A percentile compares a stretch with the other conserved stretches of the same genome.
phyloP scores from a whole-genome alignment of 2,888 invertebrate species.

The Uropetala carovei region DNA sequence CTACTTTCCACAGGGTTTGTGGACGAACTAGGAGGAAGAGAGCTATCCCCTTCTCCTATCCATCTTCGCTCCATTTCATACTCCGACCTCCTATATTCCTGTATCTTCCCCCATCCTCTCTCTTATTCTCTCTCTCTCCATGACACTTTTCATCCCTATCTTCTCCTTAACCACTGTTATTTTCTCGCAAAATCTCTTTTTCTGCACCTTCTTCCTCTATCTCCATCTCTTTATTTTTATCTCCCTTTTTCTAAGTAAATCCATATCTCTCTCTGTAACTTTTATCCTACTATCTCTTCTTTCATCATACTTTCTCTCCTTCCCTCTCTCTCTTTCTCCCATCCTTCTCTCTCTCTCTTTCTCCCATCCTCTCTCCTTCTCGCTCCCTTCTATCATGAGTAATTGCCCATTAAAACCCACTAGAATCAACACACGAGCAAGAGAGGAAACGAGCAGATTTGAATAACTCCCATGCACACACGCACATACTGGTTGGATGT shows the following conservation, averaged over 20 bases:
- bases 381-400: neutral
- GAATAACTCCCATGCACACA: neutral
- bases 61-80: neutral
- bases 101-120: neutral
- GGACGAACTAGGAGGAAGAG: neutral
- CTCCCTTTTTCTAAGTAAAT: neutral
- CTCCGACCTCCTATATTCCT: neutral
- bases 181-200: neutral
- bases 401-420: conserved; percentile 24
- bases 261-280: no score
- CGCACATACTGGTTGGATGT: conserved; percentile 6
- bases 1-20: neutral
- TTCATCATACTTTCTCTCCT: neutral
- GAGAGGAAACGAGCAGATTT: conserved; percentile 24
- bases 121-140: neutral
- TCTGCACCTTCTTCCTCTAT: neutral
- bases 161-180: neutral
- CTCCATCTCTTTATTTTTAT: neutral
- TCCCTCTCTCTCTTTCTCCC: neutral
- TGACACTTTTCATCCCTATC: neutral
- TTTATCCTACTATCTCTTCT: neutral
- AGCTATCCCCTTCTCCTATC: neutral
- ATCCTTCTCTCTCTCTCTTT: neutral
- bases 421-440: conserved; percentile 17
- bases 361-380: neutral